Evolutionary conservation across 2,888 invertebrate species (phyloP).

Genomic region (Sussaba pulchella): DNA sequence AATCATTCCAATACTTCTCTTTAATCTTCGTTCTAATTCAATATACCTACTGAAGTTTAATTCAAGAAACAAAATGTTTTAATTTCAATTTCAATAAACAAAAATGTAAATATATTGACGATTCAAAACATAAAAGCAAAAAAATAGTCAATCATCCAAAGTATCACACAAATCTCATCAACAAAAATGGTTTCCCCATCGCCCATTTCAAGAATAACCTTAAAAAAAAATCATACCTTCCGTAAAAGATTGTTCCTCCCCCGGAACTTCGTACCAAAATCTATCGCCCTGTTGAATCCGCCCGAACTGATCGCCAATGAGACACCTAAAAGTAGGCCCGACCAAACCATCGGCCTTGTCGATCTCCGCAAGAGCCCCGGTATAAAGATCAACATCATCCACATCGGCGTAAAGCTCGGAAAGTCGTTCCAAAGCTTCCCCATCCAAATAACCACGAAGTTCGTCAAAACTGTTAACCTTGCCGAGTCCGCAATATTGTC

Average conservation of each 20-base stretch:
- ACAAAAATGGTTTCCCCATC: too few species aligned
- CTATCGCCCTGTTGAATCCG: conserved; percentile 93
- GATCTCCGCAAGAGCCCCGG: conserved; percentile 93
- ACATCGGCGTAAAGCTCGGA: conserved; percentile 89
- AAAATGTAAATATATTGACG: too few species aligned
- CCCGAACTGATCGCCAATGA: conserved; percentile 94
- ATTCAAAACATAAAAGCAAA: too few species aligned
- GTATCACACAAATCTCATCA: too few species aligned
- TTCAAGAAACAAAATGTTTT: too few species aligned
- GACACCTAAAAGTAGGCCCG: conserved; percentile 94
- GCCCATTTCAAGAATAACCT: too few species aligned
- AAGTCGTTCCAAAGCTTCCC: conserved; percentile 87
- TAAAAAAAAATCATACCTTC: too few species aligned
- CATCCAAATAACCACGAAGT: conserved; percentile 88
- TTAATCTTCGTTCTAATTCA: too few species aligned
- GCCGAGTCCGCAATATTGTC: conserved; percentile 90
- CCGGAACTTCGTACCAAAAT: conserved; percentile 94
- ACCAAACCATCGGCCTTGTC: conserved; percentile 90
- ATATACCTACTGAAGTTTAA: too few species aligned
- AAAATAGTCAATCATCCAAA: too few species aligned
- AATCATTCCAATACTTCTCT: too few species aligned
- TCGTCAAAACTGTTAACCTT: conserved; percentile 88
- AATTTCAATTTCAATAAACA: too few species aligned
- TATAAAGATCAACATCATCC: conserved; percentile 95
- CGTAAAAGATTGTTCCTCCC: conserved; percentile 88